Percentiles rank a stretch among this genome's conserved stretches.
These are phyloP conservation scores for Serrognathus titanus DNA, from an alignment of 2,888 invertebrate species.

Conservation along the genomic window DNA sequence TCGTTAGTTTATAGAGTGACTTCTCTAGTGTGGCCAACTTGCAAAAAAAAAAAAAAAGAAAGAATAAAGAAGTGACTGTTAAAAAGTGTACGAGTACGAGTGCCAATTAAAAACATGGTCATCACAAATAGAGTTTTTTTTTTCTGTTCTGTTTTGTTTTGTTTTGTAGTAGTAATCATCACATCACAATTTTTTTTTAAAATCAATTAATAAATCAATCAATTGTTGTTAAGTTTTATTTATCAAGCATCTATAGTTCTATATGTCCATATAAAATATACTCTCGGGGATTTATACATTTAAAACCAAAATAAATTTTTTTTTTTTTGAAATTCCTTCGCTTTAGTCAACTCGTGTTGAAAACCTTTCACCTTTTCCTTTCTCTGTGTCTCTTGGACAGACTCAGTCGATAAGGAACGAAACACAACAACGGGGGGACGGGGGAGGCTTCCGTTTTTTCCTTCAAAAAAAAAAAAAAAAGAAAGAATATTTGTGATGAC, in stretches of 20 bases:
- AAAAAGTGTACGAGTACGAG: constrained; percentile 8
- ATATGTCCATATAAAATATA: no score
- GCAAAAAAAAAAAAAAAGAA: background rate
- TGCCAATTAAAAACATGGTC: constrained; percentile 20
- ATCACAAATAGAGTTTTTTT: constrained; percentile 14
- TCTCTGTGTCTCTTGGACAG: no score
- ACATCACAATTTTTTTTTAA: constrained; percentile 5
- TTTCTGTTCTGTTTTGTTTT: background rate
- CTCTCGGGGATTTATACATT: no score
- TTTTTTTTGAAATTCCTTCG: no score
- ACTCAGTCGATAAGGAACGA: no score
- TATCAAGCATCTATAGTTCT: background rate
- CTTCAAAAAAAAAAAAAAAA: background rate
- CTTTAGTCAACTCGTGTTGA: no score
- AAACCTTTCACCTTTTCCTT: no score
- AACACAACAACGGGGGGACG: no score
- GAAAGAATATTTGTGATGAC: constrained; percentile 14
- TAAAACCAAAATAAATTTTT: no score
- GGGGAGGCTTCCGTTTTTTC: no score
- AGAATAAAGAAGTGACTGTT: constrained; percentile 15
- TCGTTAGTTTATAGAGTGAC: constrained; percentile 37
- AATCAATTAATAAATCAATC: background rate
- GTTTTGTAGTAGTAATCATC: background rate
- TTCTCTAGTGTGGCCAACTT: constrained; percentile 32
- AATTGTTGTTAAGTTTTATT: background rate